phyloP scores from a whole-genome alignment of 2,113 vertebrate genomes.

The Archilochus colubris region DNA sequence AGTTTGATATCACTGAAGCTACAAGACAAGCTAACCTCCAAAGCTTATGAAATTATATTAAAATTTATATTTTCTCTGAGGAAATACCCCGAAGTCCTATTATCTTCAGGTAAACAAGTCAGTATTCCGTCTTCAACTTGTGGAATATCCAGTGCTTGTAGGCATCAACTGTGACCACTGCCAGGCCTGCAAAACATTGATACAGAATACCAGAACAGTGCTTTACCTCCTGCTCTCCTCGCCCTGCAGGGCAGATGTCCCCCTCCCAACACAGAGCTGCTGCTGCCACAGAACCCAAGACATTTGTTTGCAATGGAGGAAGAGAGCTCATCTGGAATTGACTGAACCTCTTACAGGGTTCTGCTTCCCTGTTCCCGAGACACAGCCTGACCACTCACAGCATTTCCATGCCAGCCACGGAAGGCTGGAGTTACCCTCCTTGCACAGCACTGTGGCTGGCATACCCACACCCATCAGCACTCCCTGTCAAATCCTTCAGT shows the following conservation, averaged over 20 bases:
- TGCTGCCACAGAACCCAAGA: slow-evolving; percentile 20
- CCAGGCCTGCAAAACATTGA: slow-evolving; percentile 72
- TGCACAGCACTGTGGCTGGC: not conserved
- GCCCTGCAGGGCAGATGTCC: not conserved
- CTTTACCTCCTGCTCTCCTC: slow-evolving; percentile 39
- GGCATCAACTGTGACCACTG: slow-evolving; percentile 73
- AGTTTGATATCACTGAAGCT: slow-evolving; percentile 72
- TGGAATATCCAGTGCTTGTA: slow-evolving; percentile 74
- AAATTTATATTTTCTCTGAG: slow-evolving; percentile 75
- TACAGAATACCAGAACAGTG: slow-evolving; percentile 63
- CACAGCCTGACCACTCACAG: not conserved
- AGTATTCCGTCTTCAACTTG: slow-evolving; percentile 74
- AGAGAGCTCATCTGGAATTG: not conserved
- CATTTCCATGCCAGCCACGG: not conserved
- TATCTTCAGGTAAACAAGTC: slow-evolving; percentile 74
- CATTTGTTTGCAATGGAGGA: not conserved
- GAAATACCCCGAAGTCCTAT: slow-evolving; percentile 72
- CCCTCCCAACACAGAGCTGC: slow-evolving; percentile 60
- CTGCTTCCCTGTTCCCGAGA: not conserved
- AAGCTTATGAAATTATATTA: slow-evolving; percentile 73
- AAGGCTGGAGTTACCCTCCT: not conserved
- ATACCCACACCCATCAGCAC: not conserved
- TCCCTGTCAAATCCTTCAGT: not conserved
- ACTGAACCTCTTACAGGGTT: not conserved
- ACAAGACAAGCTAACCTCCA: slow-evolving; percentile 71